Evolutionary conservation across 2,888 invertebrate genomes (phyloP).

Genomic region (Apomyelois bistriatella): DNA sequence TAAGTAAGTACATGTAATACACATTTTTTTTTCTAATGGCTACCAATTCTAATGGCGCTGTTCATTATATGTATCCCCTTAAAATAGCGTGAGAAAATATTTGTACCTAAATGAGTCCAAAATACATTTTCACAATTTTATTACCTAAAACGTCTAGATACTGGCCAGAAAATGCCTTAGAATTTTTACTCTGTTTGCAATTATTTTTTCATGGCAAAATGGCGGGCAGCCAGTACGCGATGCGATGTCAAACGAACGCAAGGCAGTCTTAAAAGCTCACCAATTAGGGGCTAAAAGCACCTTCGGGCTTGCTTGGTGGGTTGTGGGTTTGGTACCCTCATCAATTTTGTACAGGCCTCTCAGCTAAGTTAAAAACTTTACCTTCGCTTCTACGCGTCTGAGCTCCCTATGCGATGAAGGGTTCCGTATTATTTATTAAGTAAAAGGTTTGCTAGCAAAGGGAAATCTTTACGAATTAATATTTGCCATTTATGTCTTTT

Average conservation of each 20-base stretch:
- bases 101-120: too few relatives aligned
- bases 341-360: slow-evolving; percentile 75
- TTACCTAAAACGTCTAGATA: not conserved
- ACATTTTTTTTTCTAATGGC: too few relatives aligned
- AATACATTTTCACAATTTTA: not conserved
- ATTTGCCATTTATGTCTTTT: not conserved
- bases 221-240: slow-evolving; percentile 36
- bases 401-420: slow-evolving; percentile 10
- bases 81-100: too few relatives aligned
- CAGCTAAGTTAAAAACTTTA: slow-evolving; percentile 57
- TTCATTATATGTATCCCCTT: too few relatives aligned
- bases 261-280: slow-evolving; percentile 79
- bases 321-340: slow-evolving; percentile 60
- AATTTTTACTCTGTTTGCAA: slow-evolving; percentile 27
- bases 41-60: too few relatives aligned
- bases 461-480: not conserved
- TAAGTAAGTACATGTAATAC: too few relatives aligned
- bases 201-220: slow-evolving; percentile 38
- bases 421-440: slow-evolving; percentile 10
- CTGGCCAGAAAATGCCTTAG: slow-evolving; percentile 29
- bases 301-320: slow-evolving; percentile 62
- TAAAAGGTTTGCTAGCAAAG: slow-evolving; percentile 7
- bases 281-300: slow-evolving; percentile 81
- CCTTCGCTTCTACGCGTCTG: slow-evolving; percentile 27
- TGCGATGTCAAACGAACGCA: slow-evolving; percentile 68